phyloP scores from a whole-genome alignment of 1,140 invertebrate genomes.

The Drosophila parvula region DNA sequence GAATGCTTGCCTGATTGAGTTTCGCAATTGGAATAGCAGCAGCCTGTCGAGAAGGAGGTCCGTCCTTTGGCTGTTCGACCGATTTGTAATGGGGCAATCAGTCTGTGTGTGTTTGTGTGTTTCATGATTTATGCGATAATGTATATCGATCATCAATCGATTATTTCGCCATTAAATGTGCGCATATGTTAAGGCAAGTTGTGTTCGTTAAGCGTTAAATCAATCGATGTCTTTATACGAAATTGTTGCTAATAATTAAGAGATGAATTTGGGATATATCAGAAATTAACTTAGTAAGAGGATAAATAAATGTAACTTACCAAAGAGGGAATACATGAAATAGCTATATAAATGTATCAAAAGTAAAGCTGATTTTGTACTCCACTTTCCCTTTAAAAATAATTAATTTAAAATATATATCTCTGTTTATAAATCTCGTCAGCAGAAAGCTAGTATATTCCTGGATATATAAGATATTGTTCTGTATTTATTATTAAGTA shows the following conservation, averaged over 20 bases:
- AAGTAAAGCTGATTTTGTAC: no score
- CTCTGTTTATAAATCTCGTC: neutral
- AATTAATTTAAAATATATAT: no score
- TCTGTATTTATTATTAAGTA: neutral
- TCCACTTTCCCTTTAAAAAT: no score
- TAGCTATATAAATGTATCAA: no score
- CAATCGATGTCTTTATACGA: neutral
- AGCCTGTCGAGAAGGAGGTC: neutral
- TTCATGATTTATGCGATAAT: slow-evolving; percentile 25
- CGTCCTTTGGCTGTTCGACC: slow-evolving; percentile 8
- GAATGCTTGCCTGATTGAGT: slow-evolving; percentile 53
- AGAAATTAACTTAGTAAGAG: no score
- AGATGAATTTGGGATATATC: no score
- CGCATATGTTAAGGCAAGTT: neutral
- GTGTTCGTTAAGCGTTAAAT: neutral
- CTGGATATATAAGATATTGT: neutral
- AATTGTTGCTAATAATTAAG: neutral
- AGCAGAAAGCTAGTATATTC: no score
- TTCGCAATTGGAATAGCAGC: slow-evolving; percentile 16
- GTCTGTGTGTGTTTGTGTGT: neutral
- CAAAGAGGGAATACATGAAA: no score
- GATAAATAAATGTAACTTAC: no score
- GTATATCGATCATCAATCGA: slow-evolving; percentile 12
- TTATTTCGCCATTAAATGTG: slow-evolving; percentile 26
- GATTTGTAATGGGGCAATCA: slow-evolving; percentile 37